Percentiles rank a stretch among this genome's conserved stretches.
Conservation (phyloP, 1,140 invertebrate species). For the Nasonia giraulti region DNA sequence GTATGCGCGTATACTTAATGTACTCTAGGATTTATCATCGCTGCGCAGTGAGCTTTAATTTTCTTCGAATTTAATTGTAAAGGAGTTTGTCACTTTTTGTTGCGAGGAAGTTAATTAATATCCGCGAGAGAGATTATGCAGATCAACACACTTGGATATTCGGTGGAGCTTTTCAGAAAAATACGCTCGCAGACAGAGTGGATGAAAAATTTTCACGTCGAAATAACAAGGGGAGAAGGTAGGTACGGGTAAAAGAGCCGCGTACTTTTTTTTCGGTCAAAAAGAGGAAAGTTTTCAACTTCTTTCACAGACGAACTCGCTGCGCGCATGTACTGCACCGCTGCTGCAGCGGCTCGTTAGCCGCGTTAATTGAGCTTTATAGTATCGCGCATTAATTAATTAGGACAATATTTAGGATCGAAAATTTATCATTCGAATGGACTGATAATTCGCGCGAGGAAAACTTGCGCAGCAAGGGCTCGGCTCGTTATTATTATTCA, state of each 20-base stretch:
- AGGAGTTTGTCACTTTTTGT: too few species aligned
- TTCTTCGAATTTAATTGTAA: too few species aligned
- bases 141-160: too few species aligned
- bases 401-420: not conserved
- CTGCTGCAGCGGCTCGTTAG: not conserved
- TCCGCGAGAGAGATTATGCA: too few species aligned
- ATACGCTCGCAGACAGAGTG: too few species aligned
- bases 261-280: not conserved
- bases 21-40: too few species aligned
- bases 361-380: not conserved
- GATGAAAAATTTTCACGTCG: not conserved
- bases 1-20: too few species aligned
- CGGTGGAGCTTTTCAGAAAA: too few species aligned
- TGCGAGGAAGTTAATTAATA: too few species aligned
- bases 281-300: not conserved
- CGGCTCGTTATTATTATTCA: not conserved
- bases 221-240: constrained; percentile 1
- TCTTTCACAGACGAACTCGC: not conserved
- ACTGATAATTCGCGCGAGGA: not conserved
- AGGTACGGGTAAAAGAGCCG: constrained; percentile 9
- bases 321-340: not conserved
- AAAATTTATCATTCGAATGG: not conserved
- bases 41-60: too few species aligned
- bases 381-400: not conserved
- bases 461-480: not conserved